Evolutionary conservation across 2,797 vertebrate genomes (phyloP).

Genomic region (Gymnocypris eckloni): DNA sequence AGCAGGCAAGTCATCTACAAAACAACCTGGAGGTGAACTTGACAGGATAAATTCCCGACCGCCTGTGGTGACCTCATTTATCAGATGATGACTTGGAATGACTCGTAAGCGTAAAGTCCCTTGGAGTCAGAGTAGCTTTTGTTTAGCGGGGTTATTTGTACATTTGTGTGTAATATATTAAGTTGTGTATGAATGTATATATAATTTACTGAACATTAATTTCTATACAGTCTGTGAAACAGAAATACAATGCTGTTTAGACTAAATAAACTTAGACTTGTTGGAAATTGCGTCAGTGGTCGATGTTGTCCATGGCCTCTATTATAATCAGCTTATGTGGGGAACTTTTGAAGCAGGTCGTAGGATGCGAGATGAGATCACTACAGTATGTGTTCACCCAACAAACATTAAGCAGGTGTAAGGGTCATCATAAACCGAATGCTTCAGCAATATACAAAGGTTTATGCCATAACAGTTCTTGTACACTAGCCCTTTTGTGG

Average conservation of each 20-base stretch:
- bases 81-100: slow-evolving; percentile 51
- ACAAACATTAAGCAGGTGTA: slow-evolving; percentile 21
- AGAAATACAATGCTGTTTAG: not conserved
- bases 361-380: slow-evolving; percentile 15
- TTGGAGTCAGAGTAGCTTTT: slow-evolving; percentile 9
- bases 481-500: slow-evolving; percentile 71
- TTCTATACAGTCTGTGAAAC: not conserved
- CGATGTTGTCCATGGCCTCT: slow-evolving; percentile 40
- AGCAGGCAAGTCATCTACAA: slow-evolving; percentile 22
- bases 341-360: slow-evolving; percentile 46
- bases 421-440: not conserved
- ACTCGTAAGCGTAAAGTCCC: slow-evolving; percentile 41
- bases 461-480: slow-evolving; percentile 40
- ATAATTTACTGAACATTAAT: not conserved
- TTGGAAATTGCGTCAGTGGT: slow-evolving; percentile 34
- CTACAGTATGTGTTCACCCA: not conserved
- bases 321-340: slow-evolving; percentile 37
- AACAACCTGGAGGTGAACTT: slow-evolving; percentile 46
- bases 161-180: not conserved
- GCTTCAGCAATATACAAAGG: not conserved
- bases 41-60: slow-evolving; percentile 44
- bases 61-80: slow-evolving; percentile 50
- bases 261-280: slow-evolving; percentile 12
- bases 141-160: not conserved
- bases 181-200: not conserved